Conservation (phyloP, 1,140 invertebrate species). For the Formica exsecta region DNA sequence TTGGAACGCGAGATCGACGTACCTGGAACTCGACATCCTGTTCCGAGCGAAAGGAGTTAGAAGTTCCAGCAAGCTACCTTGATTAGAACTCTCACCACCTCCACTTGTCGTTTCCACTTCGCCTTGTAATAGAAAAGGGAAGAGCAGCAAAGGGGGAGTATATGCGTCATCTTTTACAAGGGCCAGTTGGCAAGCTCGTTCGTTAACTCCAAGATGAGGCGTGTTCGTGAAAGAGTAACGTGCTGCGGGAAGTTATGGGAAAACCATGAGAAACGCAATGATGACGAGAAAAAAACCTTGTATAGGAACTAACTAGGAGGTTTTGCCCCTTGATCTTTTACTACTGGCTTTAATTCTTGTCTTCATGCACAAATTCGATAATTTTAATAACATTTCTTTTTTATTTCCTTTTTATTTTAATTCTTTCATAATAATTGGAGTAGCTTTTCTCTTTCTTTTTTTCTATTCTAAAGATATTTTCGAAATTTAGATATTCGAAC, state of each 20-base stretch:
- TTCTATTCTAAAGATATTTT: neutral
- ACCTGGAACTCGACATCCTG: constrained; percentile 61
- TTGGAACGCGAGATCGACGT: constrained; percentile 42
- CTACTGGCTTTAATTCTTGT: constrained; percentile 16
- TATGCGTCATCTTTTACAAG: constrained; percentile 51
- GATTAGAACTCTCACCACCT: constrained; percentile 63
- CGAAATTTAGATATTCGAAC: neutral
- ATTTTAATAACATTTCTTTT: neutral
- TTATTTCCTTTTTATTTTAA: constrained; percentile 4
- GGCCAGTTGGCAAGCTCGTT: constrained; percentile 49
- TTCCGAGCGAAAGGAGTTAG: constrained; percentile 66
- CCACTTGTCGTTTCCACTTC: constrained; percentile 28
- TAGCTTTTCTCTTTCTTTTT: neutral
- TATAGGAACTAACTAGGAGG: constrained; percentile 14
- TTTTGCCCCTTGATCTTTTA: constrained; percentile 10
- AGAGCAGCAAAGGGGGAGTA: neutral
- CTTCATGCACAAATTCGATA: neutral
- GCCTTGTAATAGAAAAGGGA: constrained; percentile 45
- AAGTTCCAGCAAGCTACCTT: constrained; percentile 62
- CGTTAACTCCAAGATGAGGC: constrained; percentile 42
- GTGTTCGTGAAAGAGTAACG: constrained; percentile 45
- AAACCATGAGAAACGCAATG: neutral
- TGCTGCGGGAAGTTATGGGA: neutral
- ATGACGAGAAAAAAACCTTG: constrained; percentile 31
- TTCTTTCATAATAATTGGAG: neutral